Conservation (phyloP, 2,113 vertebrate species). For the Melanerpes aurifrons region DNA sequence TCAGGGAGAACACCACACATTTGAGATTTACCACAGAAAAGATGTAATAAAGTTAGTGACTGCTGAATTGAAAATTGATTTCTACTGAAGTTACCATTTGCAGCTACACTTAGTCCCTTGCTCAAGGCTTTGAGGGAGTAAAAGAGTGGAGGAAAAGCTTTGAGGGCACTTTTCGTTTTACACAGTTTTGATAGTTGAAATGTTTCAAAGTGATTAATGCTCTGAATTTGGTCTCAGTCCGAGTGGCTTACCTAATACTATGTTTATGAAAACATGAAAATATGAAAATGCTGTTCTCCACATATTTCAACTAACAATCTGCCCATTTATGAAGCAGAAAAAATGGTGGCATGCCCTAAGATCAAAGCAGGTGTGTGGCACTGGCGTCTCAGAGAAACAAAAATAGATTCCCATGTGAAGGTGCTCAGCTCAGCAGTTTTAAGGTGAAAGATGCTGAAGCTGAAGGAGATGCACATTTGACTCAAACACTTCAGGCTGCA, state of each 20-base stretch:
- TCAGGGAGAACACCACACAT: not conserved
- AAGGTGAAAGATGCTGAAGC: not conserved
- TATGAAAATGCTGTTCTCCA: not conserved
- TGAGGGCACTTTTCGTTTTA: conserved; percentile 6
- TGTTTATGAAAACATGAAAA: not conserved
- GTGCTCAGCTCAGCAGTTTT: not conserved
- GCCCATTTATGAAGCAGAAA: not conserved
- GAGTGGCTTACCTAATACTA: not conserved
- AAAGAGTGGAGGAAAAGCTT: not conserved
- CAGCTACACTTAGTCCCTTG: not conserved
- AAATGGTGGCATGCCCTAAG: not conserved
- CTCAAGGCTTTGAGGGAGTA: not conserved
- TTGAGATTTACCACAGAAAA: not conserved
- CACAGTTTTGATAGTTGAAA: conserved; percentile 7
- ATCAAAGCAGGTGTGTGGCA: not conserved
- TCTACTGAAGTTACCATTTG: not conserved
- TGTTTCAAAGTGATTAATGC: not conserved
- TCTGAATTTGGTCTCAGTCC: not conserved
- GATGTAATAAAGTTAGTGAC: not conserved
- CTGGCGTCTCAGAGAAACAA: not conserved
- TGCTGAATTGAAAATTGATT: conserved; percentile 27
- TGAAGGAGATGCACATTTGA: not conserved
- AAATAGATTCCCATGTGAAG: not conserved
- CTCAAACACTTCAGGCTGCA: not conserved
- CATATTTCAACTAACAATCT: not conserved